Evolutionary conservation across 2,113 vertebrate species (phyloP).

Genomic region (Ptychochromis oligacanthus): DNA sequence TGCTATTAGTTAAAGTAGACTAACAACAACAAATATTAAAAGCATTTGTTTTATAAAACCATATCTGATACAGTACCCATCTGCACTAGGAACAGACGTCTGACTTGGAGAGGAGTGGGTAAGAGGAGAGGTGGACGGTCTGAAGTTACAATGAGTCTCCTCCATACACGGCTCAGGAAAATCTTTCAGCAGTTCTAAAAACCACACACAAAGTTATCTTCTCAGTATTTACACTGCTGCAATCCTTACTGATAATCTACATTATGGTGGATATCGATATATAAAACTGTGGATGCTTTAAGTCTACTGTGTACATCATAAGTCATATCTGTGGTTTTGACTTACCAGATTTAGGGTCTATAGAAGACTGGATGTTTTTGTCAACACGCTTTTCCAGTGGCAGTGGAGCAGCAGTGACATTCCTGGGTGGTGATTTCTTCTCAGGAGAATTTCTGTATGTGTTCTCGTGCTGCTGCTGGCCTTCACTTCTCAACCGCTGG

Average conservation of each 20-base stretch:
- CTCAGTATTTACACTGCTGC: background rate
- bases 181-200: slow-evolving; percentile 49
- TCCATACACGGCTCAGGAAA: slow-evolving; percentile 68
- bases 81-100: slow-evolving; percentile 74
- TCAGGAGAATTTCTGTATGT: slow-evolving; percentile 12
- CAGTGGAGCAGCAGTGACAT: background rate
- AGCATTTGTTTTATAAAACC: background rate
- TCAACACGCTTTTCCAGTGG: slow-evolving; percentile 70
- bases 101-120: slow-evolving; percentile 97
- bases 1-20: no score
- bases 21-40: background rate
- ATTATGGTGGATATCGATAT: background rate
- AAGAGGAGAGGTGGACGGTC: slow-evolving; percentile 91
- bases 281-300: background rate
- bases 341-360: slow-evolving; percentile 75
- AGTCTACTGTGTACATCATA: background rate
- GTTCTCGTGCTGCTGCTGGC: background rate
- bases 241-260: no score
- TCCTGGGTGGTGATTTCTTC: slow-evolving; percentile 21
- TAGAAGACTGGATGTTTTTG: slow-evolving; percentile 34
- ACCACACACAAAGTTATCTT: background rate
- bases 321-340: background rate
- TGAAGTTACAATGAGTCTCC: slow-evolving; percentile 85
- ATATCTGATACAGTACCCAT: slow-evolving; percentile 62
- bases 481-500: slow-evolving; percentile 23